These are phyloP conservation scores for Acropternis orthonyx DNA, from an alignment of 2,797 vertebrate species.

Conservation along the genomic window DNA sequence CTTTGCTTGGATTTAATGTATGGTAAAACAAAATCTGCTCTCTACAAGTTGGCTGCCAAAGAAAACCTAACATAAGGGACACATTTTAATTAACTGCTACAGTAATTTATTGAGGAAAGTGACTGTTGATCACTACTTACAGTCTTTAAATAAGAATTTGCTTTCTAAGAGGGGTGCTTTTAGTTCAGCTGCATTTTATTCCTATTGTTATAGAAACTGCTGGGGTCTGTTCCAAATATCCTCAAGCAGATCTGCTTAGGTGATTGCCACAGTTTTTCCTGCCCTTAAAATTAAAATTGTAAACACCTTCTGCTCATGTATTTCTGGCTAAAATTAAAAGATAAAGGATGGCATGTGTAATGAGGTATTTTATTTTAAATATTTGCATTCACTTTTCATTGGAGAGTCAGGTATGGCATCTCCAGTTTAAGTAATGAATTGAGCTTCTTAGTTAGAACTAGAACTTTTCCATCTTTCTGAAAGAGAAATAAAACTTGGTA, in stretches of 20 bases:
- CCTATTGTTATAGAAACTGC: background rate
- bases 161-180: background rate
- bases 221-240: background rate
- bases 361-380: background rate
- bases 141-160: slow-evolving; percentile 10
- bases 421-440: background rate
- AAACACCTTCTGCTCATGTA: background rate
- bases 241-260: background rate
- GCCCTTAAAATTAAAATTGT: background rate
- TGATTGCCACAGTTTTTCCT: background rate
- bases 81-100: slow-evolving; percentile 16
- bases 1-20: background rate
- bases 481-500: background rate
- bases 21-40: background rate
- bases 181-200: background rate
- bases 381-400: background rate
- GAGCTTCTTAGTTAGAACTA: background rate
- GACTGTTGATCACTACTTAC: background rate
- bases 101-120: slow-evolving; percentile 14
- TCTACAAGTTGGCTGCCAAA: background rate
- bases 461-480: background rate
- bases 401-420: background rate
- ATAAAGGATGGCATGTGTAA: background rate
- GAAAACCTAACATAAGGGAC: background rate
- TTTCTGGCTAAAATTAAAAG: background rate